A percentile compares a stretch with the other conserved stretches of the same genome.
phyloP scores from a whole-genome alignment of 2,888 invertebrate genomes.

The Habroteleia sp. region DNA sequence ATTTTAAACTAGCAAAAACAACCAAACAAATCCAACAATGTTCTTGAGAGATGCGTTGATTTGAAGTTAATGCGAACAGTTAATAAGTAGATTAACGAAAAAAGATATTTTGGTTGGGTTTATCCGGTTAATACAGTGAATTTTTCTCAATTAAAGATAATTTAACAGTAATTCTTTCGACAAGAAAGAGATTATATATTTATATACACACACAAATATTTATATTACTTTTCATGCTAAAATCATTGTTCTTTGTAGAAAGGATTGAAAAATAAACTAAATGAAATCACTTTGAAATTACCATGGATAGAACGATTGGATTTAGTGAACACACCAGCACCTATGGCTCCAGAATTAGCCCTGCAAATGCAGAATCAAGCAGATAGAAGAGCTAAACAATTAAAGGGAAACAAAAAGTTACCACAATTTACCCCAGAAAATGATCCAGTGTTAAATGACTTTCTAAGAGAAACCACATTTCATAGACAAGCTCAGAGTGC shows the following conservation, averaged over 20 bases:
- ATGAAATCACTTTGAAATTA: constrained; percentile 87
- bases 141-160: no score
- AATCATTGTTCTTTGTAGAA: constrained; percentile 80
- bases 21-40: no score
- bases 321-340: constrained; percentile 88
- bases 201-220: no score
- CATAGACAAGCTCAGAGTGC: constrained; percentile 94
- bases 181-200: no score
- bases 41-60: no score
- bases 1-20: no score
- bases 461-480: constrained; percentile 93
- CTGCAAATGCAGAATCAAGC: constrained; percentile 88
- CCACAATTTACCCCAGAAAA: constrained; percentile 85
- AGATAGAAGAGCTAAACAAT: constrained; percentile 84
- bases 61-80: no score
- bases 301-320: constrained; percentile 95
- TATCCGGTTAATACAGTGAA: no score
- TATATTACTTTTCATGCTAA: no score
- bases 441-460: constrained; percentile 94
- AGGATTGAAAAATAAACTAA: constrained; percentile 87
- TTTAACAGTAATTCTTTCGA: no score
- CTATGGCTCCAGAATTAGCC: constrained; percentile 92
- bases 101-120: no score
- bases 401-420: constrained; percentile 87
- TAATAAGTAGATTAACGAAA: no score